phyloP scores from a whole-genome alignment of 2,113 vertebrate genomes.

The Sinosuthora webbiana region DNA sequence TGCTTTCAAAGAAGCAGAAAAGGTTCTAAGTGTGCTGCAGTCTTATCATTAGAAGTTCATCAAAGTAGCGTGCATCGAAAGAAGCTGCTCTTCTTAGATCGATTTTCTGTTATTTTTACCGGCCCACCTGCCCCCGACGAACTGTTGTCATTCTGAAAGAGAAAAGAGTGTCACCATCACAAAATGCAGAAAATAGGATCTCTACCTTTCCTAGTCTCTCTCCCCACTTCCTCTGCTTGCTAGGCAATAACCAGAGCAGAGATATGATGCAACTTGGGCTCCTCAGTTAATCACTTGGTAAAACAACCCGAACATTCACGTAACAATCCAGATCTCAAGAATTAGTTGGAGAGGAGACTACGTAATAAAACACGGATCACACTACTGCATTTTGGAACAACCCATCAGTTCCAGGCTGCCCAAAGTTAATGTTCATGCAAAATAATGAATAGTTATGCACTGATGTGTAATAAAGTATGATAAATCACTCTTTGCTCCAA shows the following conservation, averaged over 20 bases:
- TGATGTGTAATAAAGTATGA: neutral
- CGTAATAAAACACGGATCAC: neutral
- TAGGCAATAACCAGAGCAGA: neutral
- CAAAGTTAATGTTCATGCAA: neutral
- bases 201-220: neutral
- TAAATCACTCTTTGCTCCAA: neutral
- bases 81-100: constrained; percentile 93
- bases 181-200: neutral
- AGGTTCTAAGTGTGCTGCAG: constrained; percentile 76
- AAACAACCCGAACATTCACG: neutral
- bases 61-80: constrained; percentile 94
- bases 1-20: constrained; percentile 82
- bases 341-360: neutral
- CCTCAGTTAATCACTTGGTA: neutral
- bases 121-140: constrained; percentile 83
- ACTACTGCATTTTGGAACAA: neutral
- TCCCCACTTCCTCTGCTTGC: neutral
- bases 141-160: constrained; percentile 85
- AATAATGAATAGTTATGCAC: neutral
- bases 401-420: neutral
- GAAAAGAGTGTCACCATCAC: neutral
- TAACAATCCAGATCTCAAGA: neutral
- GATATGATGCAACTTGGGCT: neutral
- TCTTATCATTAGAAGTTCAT: constrained; percentile 75
- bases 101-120: constrained; percentile 94